Percentiles rank a stretch among this genome's conserved stretches.
Conservation (phyloP, 37 sponge, comb jelly and placozoan species). For the Spongilla lacustris region DNA sequence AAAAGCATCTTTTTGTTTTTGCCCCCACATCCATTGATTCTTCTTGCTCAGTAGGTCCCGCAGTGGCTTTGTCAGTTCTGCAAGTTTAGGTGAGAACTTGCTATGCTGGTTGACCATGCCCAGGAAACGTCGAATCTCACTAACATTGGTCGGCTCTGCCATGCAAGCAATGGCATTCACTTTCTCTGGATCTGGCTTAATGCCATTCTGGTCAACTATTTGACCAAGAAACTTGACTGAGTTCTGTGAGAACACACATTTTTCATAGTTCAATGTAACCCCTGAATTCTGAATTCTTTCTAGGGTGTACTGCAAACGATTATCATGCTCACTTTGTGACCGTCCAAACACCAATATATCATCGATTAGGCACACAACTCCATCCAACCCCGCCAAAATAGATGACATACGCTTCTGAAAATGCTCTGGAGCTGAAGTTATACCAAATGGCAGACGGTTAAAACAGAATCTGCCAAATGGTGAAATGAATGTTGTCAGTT, state of each 20-base stretch:
- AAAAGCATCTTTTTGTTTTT: constrained; percentile 33
- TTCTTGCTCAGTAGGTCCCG: constrained; percentile 25
- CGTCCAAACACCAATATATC: constrained; percentile 17
- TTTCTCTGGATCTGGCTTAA: constrained; percentile 49
- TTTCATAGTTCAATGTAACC: constrained; percentile 30
- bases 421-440: constrained; percentile 38
- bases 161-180: constrained; percentile 12
- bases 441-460: constrained; percentile 43
- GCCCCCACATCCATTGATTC: constrained; percentile 40
- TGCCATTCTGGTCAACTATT: constrained; percentile 16
- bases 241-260: constrained; percentile 33
- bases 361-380: constrained; percentile 44
- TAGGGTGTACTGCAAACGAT: constrained; percentile 16
- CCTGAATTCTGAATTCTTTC: background rate
- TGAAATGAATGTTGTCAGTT: constrained; percentile 54
- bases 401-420: constrained; percentile 38
- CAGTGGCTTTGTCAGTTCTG: constrained; percentile 25
- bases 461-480: constrained; percentile 40
- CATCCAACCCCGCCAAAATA: constrained; percentile 13
- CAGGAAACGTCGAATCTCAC: constrained; percentile 26
- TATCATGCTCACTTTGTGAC: constrained; percentile 36
- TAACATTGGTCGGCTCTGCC: constrained; percentile 13
- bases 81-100: constrained; percentile 30
- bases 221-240: constrained; percentile 43
- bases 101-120: constrained; percentile 49